Evolutionary conservation across 2,888 invertebrate species (phyloP).

Genomic region (Dromius quadrimaculatus): DNA sequence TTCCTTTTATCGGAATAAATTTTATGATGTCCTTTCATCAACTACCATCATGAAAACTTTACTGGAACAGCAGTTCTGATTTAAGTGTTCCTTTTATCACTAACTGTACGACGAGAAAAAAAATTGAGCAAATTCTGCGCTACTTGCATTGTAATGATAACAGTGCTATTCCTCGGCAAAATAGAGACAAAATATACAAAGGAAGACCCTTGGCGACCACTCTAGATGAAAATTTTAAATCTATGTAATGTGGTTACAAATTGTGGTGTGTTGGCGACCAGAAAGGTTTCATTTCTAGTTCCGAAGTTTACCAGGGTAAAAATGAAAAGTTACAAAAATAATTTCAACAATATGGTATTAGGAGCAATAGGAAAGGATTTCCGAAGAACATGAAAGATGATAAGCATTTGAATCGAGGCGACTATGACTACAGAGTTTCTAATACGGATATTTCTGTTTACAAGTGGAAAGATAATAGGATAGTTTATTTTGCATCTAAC

Average conservation of each 20-base stretch:
- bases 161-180: slow-evolving; percentile 14
- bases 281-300: slow-evolving; percentile 31
- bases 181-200: slow-evolving; percentile 35
- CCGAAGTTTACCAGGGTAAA: slow-evolving; percentile 57
- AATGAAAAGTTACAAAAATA: slow-evolving; percentile 53
- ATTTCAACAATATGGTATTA: slow-evolving; percentile 55
- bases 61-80: slow-evolving; percentile 20
- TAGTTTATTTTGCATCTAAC: slow-evolving; percentile 53
- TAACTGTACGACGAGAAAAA: slow-evolving; percentile 25
- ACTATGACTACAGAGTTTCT: slow-evolving; percentile 25
- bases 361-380: slow-evolving; percentile 45
- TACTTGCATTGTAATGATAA: slow-evolving; percentile 30
- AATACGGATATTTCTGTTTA: slow-evolving; percentile 31
- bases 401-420: slow-evolving; percentile 12
- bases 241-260: slow-evolving; percentile 34
- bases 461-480: slow-evolving; percentile 55
- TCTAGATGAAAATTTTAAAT: slow-evolving; percentile 23
- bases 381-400: slow-evolving; percentile 34
- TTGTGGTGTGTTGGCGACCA: slow-evolving; percentile 30
- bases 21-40: slow-evolving; percentile 41
- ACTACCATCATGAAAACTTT: slow-evolving; percentile 19
- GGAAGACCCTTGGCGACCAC: slow-evolving; percentile 18
- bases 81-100: slow-evolving; percentile 23
- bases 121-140: slow-evolving; percentile 25
- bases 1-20: slow-evolving; percentile 50